Evolutionary conservation across 2,113 vertebrate genomes (phyloP).

Genomic region (Hippolais icterina): DNA sequence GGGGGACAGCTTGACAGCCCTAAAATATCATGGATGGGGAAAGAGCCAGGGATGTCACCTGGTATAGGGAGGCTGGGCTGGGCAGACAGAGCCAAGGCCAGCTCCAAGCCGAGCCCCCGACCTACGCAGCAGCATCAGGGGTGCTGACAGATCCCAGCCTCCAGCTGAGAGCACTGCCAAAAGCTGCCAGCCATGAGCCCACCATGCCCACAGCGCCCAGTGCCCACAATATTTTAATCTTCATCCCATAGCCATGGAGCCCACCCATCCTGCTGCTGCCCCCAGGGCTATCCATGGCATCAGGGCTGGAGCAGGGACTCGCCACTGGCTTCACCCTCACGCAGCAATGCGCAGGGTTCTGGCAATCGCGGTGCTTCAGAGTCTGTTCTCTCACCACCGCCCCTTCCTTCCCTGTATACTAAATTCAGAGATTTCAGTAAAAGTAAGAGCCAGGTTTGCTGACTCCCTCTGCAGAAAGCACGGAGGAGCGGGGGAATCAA

Average conservation of each 20-base stretch:
- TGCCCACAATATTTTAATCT: neutral
- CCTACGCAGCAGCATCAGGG: neutral
- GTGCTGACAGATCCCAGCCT: neutral
- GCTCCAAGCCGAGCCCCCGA: fast-evolving
- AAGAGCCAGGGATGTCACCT: neutral
- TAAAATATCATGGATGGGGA: neutral
- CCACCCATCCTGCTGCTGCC: neutral
- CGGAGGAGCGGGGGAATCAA: conserved; percentile 57
- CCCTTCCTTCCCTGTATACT: conserved; percentile 48
- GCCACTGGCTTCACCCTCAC: neutral
- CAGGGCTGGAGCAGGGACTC: neutral
- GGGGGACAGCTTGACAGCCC: neutral
- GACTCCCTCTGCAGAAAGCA: conserved; percentile 61
- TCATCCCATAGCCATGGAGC: neutral
- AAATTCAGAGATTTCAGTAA: conserved; percentile 66
- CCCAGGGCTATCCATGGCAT: fast-evolving
- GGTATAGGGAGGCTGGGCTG: neutral
- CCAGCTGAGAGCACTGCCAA: neutral
- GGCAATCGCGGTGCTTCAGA: neutral
- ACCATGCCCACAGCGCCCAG: fast-evolving
- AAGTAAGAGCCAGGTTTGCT: conserved; percentile 64
- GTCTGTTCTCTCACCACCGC: conserved; percentile 56
- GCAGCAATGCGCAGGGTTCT: fast-evolving
- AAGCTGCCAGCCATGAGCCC: neutral
- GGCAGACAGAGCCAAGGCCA: fast-evolving